Base-by-base conservation (phyloP, 2,888 invertebrate genomes). In the Callimorpha dominula region DNA sequence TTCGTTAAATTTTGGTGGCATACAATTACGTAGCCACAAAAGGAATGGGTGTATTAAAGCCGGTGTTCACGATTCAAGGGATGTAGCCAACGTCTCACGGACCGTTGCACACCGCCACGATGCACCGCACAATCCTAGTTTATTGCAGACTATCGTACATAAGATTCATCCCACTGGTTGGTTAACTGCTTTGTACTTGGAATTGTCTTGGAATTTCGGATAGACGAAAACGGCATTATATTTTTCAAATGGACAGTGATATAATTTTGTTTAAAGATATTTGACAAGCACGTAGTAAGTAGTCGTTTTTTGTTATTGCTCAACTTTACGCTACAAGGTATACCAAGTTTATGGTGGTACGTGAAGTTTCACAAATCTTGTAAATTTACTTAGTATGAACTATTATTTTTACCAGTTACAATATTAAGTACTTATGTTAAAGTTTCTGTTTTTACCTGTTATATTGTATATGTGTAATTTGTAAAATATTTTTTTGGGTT, bases 61-160 rank as follows among this genome's bases (percentile, higher is more conserved):
- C 66, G 64, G 63, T 68, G 68, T 74, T 71, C 71, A 71, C 65
- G 60, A 66, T 73, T 72, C 75, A 71, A 73, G 72, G 71, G 72
- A 57, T 60, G 72, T 64, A 74, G 71, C 79, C 76, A 82, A 78
- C 76, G 75, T 77, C 46, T 73, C 75, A 79, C 78, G 83, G 81
- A 71, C 75, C 76, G 79, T 72, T 85, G 85, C 75, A 54, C 73
- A 40, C 70, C 42, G 73, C 60, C 72, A 49, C 75, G 66, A 78
- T 78, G 76, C 78, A 74, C 71, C 64, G 75, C 78, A 72, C 75
- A 79, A 80, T 80, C 74, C 77, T 83, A 72, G 77, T 84, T 84
- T 84, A 84, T 79, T 70, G 68, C 74, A 71, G 75, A 78, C 74
- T 72, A 76, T 77, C 73, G 69, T 69, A 67, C 75, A 66, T 73